Evolutionary conservation across 2,797 vertebrate genomes (phyloP).

Genomic region (Amniataba percoides): DNA sequence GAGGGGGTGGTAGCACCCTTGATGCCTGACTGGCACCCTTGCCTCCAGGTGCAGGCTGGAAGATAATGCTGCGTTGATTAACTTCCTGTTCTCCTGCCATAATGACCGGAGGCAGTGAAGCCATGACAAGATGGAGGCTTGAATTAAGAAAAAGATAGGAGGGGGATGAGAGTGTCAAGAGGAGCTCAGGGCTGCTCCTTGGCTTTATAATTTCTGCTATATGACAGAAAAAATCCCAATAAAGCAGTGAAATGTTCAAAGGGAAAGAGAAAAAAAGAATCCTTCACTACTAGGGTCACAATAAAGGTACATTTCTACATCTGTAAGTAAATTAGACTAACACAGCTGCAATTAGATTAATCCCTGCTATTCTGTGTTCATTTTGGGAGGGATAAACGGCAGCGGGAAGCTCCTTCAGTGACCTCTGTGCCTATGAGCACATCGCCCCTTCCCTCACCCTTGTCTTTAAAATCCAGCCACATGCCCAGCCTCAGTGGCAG

Average conservation of each 20-base stretch:
- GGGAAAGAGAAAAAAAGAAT: slow-evolving; percentile 36
- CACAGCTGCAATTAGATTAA: slow-evolving; percentile 61
- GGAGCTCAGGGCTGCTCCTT: slow-evolving; percentile 40
- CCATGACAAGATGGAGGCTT: slow-evolving; percentile 73
- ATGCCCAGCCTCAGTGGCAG: slow-evolving; percentile 62
- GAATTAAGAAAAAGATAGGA: slow-evolving; percentile 70
- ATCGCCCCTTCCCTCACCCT: slow-evolving; percentile 74
- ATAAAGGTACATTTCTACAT: slow-evolving; percentile 58
- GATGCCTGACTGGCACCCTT: slow-evolving; percentile 67
- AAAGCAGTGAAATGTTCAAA: slow-evolving; percentile 32
- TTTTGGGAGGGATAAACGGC: slow-evolving; percentile 64
- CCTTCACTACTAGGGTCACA: slow-evolving; percentile 21
- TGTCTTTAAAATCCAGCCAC: slow-evolving; percentile 78
- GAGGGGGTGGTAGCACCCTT: slow-evolving; percentile 44
- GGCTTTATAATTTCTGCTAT: slow-evolving; percentile 45
- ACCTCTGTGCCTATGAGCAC: slow-evolving; percentile 81
- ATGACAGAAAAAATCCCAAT: slow-evolving; percentile 16
- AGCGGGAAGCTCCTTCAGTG: slow-evolving; percentile 71
- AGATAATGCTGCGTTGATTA: slow-evolving; percentile 83
- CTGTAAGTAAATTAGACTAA: slow-evolving; percentile 67
- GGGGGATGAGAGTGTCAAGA: slow-evolving; percentile 56
- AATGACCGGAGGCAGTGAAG: slow-evolving; percentile 75
- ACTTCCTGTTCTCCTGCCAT: slow-evolving; percentile 80
- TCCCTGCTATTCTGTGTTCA: slow-evolving; percentile 68
- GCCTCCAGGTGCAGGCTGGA: slow-evolving; percentile 82